phyloP scores from a whole-genome alignment of 2,888 invertebrate species.

The Dendrolimus houi region DNA sequence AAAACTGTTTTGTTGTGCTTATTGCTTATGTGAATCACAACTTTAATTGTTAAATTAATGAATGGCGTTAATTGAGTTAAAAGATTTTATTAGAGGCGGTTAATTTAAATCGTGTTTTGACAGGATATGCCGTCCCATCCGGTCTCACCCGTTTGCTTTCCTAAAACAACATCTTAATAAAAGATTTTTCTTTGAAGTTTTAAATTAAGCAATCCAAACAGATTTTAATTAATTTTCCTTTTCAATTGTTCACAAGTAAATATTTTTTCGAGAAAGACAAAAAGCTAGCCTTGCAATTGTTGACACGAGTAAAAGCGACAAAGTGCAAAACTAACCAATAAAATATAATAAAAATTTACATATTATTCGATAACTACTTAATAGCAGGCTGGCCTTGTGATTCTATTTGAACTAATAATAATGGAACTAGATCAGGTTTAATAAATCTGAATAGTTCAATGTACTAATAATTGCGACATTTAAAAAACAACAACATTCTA shows the following conservation, averaged over 20 bases:
- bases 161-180: no score
- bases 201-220: no score
- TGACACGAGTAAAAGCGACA: no score
- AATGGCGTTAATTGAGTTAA: background rate
- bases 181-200: no score
- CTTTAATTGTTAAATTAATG: background rate
- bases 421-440: background rate
- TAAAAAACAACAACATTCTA: background rate
- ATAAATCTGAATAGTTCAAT: background rate
- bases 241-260: no score
- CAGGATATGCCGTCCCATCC: slow-evolving; percentile 18
- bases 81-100: slow-evolving; percentile 5
- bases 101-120: background rate
- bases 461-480: background rate
- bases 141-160: slow-evolving; percentile 3
- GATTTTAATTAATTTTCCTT: no score
- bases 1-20: background rate
- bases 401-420: background rate
- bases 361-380: background rate
- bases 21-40: background rate
- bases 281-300: no score
- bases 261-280: no score
- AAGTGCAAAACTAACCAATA: no score
- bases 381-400: background rate
- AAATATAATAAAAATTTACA: no score